phyloP scores from a whole-genome alignment of 2,888 invertebrate genomes.

The Apotomis betuletana region DNA sequence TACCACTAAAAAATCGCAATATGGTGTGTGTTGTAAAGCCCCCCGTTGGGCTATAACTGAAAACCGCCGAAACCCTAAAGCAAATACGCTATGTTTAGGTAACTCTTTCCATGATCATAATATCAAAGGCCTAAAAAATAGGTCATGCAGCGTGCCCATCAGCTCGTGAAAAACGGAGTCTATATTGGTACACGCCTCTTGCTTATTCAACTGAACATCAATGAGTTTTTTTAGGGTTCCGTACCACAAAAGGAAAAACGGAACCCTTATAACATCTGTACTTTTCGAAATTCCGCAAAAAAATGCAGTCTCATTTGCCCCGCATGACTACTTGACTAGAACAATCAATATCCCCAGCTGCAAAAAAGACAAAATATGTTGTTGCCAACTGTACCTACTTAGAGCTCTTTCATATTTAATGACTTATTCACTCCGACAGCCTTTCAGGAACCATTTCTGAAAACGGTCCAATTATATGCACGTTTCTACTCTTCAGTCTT shows the following conservation, averaged over 20 bases:
- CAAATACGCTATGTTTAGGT: neutral
- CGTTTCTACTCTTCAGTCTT: constrained; percentile 4
- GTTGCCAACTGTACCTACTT: neutral
- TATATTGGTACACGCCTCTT: constrained; percentile 7
- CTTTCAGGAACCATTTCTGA: constrained; percentile 21
- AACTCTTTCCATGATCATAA: neutral
- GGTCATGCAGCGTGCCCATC: constrained; percentile 7
- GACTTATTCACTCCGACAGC: neutral
- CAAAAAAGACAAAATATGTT: neutral
- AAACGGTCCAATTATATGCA: constrained; percentile 15
- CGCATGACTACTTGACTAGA: neutral
- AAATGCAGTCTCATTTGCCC: no score
- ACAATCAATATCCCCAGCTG: no score
- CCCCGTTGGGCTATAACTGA: neutral
- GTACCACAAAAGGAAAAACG: no score
- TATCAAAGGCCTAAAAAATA: constrained; percentile 13
- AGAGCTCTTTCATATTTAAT: constrained; percentile 4
- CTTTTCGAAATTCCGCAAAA: no score
- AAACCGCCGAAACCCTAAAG: neutral
- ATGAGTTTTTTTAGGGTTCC: neutral
- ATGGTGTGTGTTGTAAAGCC: no score
- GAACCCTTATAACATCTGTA: no score
- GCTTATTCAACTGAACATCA: constrained; percentile 19
- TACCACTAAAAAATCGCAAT: no score
- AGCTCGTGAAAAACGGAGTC: constrained; percentile 3